Evolutionary conservation across 1,140 invertebrate species (phyloP), one percentile per base, ranked within the genome.

Genomic region (Drosophila subpulchrella): DNA sequence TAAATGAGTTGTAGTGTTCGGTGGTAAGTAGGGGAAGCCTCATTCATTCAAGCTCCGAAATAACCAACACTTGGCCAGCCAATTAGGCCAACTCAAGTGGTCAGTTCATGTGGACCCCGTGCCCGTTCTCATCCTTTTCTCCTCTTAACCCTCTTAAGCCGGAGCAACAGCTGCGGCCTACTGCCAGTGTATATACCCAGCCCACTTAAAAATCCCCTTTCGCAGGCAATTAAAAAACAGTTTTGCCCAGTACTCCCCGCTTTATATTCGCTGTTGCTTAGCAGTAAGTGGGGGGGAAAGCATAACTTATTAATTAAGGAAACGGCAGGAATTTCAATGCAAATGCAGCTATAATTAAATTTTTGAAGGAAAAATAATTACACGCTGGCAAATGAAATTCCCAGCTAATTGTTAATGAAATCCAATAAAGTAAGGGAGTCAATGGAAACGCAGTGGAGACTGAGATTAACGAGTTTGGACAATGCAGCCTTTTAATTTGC

Each of bases 311-410:
- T 88, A 82, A 88, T 88, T 88, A 82, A 71, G 62, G 48, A 78
- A 50, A 78, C 68, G 24, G 67, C 74, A 60, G 65, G 36, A 65
- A 82, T 86, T 68, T 62, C 83, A 82, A 88, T 86, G 83, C 67
- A 88, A 88, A 88, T 83, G 75, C 75, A 86, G 57, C 44, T 71
- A 77, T 86, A 83, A 86, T 86, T 86, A 80, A 83, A 86, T 89
- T 88, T 67, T 55, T 39, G 47, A 55, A 51, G 27, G 42, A 54
- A 50, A 44, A 65, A 54, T 68, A 39, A 56, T 47, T 46, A 56
- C 56, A 56, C 56, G 15, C 32, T 13, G 1, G 32, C 42, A 63
- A 71, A 65, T 78, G 47, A 48, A 56, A 65, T 77, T 75, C 42
- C 34, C 6, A 30, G 42, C 51, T 83, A 80, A 66, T 81, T 78